These are phyloP conservation scores for Cheirogaleus major DNA, from an alignment of 2,797 vertebrate genomes.

Conservation along the genomic window DNA sequence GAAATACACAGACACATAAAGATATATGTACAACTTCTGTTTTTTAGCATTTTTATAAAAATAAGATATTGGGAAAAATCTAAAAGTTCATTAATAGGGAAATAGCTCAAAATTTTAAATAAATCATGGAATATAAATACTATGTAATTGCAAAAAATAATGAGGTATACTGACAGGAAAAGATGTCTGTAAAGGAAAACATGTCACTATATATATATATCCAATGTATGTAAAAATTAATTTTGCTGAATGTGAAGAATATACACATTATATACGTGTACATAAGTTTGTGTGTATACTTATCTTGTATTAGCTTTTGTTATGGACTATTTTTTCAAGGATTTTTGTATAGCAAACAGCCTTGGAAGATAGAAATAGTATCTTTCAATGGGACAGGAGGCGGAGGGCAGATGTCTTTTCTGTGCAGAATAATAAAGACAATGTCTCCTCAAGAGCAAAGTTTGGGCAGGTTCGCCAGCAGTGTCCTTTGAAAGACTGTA, in stretches of 20 bases:
- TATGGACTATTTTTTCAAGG: conserved; percentile 2
- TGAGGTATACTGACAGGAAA: background rate
- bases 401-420: background rate
- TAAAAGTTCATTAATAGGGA: conserved; percentile 27
- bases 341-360: background rate
- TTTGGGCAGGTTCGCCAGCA: background rate
- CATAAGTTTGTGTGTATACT: background rate
- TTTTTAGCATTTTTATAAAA: background rate
- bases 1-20: conserved; percentile 10
- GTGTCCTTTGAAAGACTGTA: background rate
- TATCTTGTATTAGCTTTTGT: background rate
- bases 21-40: background rate
- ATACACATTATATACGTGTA: background rate
- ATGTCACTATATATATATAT: background rate
- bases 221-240: background rate
- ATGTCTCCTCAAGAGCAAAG: background rate
- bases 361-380: background rate
- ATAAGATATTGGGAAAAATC: background rate
- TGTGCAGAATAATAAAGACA: background rate
- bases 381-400: background rate
- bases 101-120: background rate
- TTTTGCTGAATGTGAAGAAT: background rate
- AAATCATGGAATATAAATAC: background rate
- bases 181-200: background rate
- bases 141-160: conserved; percentile 18